Percentiles rank a stretch among this genome's conserved stretches.
Conservation (phyloP, 2,888 invertebrate genomes). For the Dexiosoma caninum region DNA sequence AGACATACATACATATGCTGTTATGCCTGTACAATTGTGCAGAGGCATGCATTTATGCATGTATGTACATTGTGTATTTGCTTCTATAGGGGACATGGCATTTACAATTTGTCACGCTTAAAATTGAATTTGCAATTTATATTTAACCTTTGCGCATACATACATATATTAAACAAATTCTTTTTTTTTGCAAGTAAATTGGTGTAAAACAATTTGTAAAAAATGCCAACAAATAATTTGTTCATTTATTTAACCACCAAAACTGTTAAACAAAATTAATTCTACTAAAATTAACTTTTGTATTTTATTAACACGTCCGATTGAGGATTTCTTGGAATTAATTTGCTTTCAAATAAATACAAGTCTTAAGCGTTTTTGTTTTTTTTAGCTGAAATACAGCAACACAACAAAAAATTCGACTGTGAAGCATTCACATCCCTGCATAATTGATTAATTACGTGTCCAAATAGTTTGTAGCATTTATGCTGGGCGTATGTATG, state of each 20-base stretch:
- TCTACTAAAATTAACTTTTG: neutral
- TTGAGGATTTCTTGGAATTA: neutral
- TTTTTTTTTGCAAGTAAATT: neutral
- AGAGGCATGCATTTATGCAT: no score
- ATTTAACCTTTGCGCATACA: conserved; percentile 52
- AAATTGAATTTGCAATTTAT: conserved; percentile 68
- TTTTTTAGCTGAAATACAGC: no score
- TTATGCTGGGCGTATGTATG: no score
- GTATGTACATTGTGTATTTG: no score
- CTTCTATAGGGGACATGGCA: conserved; percentile 54
- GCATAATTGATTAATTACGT: no score
- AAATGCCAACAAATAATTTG: conserved; percentile 9
- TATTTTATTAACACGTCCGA: neutral
- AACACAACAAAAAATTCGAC: no score
- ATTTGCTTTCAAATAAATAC: neutral
- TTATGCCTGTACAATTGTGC: no score
- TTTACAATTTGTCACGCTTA: conserved; percentile 75
- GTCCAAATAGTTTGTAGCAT: no score
- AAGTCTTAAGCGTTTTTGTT: neutral
- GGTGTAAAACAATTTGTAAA: conserved; percentile 6
- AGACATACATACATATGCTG: no score
- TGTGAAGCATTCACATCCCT: no score
- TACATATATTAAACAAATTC: no score
- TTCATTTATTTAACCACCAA: conserved; percentile 20
- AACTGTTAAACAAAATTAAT: conserved; percentile 2